Evolutionary conservation across 2,797 vertebrate species (phyloP), one percentile per base, ranked within the genome.

Genomic region (Sebastiscus albofasciatus): DNA sequence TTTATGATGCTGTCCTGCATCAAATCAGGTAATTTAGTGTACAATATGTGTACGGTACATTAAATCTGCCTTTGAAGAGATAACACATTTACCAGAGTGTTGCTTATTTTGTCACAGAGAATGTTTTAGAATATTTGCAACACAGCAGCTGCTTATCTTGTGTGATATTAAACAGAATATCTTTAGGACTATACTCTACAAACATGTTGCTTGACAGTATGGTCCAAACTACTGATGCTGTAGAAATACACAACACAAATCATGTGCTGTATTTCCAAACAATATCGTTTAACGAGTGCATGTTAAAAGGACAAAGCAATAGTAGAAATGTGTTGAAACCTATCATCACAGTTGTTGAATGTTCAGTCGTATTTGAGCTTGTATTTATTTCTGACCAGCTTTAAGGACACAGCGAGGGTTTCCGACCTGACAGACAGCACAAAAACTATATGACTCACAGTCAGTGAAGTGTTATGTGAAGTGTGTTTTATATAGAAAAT

Each of bases 401-500:
- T 29, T 60, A 18, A 75, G 68, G 76, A 77, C 10, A 42, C 31
- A 24, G 33, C 18, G 12, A 34, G n/a, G 36, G 13, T 74, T 69
- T 76, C 49, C 3, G 16, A 83, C 39, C 65, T 82, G 61, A 75
- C 46, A 82, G 74, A 80, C 73, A 54, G 61, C 68, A 83, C 54
- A 78, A 8, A 81, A 81, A 81, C 74, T 65, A 69, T 79, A 82
- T 86, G 86, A 82, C 55, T 86, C 82, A 76, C 42, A 66, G 64
- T 79, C 8, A 22, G 71, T 11, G 13, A 34, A 49, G 58, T 20
- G 67, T 61, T 76, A 71, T 62, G 70, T 70, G 72, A 83, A 89
- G 83, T 77, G 75, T 81, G 81, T 89, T 89, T 93, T 94, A 91
- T 93, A 91, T 89, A 93, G 89, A 93, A 52, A 89, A 90, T 77